phyloP scores from a whole-genome alignment of 2,113 vertebrate genomes.

The Vireo altiloquus region DNA sequence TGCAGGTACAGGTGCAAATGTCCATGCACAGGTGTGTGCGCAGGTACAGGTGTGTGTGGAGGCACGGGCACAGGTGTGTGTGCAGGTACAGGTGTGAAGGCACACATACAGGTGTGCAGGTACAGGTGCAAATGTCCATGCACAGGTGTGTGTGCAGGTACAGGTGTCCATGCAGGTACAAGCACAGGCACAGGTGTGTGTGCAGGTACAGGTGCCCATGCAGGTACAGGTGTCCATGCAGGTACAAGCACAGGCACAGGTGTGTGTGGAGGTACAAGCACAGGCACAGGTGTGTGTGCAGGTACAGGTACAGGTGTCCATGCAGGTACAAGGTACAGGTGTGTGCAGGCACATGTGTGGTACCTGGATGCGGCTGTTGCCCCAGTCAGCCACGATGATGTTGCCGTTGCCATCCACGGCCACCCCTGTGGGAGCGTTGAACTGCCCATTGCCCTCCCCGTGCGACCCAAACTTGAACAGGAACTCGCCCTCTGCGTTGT shows the following conservation, averaged over 20 bases:
- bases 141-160: neutral
- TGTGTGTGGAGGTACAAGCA: neutral
- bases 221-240: neutral
- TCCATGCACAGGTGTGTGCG: no score
- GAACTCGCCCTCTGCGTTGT: constrained; percentile 94
- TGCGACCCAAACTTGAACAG: constrained; percentile 98
- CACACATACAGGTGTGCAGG: no score
- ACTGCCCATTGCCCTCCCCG: constrained; percentile 94
- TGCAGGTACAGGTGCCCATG: neutral
- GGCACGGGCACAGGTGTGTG: neutral
- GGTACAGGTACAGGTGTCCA: neutral
- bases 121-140: neutral
- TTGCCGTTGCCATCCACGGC: constrained; percentile 93
- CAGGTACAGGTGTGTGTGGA: neutral
- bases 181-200: neutral
- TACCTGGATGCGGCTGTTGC: constrained; percentile 97
- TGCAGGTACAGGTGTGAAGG: no score
- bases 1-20: no score
- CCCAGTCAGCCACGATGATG: constrained; percentile 98
- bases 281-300: no score
- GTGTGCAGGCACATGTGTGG: no score
- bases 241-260: no score
- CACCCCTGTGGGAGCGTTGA: constrained; percentile 94
- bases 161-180: neutral
- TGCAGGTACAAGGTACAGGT: neutral